These are phyloP conservation scores for Porites divaricata DNA, from an alignment of 92 coral and sea anemone species.

Conservation along the genomic window DNA sequence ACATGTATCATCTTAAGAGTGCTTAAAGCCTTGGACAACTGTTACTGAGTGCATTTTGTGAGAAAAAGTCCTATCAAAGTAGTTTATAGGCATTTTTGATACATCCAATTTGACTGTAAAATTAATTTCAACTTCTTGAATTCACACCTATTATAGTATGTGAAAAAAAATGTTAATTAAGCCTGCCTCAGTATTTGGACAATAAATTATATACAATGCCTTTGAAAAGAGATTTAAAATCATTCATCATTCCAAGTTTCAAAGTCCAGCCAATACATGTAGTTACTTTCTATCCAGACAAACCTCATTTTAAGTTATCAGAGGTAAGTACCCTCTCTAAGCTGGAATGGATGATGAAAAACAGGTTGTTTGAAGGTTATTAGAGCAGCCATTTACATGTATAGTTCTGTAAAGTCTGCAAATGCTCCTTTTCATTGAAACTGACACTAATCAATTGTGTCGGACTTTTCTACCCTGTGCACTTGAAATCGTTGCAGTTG, in stretches of 20 bases:
- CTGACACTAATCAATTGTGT: not conserved
- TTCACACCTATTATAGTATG: too few species aligned
- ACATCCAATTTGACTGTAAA: not conserved
- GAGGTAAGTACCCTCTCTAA: too few species aligned
- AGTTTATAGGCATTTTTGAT: slow-evolving; percentile 4
- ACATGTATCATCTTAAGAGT: slow-evolving; percentile 5
- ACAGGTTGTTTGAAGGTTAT: too few species aligned
- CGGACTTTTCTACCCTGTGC: not conserved
- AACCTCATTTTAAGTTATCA: too few species aligned
- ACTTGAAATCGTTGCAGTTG: too few species aligned
- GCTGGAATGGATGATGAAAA: too few species aligned
- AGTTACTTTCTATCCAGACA: not conserved
- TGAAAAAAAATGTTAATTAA: too few species aligned
- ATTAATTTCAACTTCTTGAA: too few species aligned
- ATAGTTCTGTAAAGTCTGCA: not conserved
- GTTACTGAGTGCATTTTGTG: not conserved
- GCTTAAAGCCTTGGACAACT: slow-evolving; percentile 4
- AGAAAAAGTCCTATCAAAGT: not conserved
- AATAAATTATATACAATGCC: not conserved
- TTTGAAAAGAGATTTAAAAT: not conserved
- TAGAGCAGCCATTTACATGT: too few species aligned
- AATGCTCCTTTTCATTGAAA: not conserved
- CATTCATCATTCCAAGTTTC: slow-evolving; percentile 1
- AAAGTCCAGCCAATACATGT: slow-evolving; percentile 3
- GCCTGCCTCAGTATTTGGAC: not conserved